phyloP scores from a whole-genome alignment of 2,113 vertebrate species.

The Deroptyus accipitrinus region DNA sequence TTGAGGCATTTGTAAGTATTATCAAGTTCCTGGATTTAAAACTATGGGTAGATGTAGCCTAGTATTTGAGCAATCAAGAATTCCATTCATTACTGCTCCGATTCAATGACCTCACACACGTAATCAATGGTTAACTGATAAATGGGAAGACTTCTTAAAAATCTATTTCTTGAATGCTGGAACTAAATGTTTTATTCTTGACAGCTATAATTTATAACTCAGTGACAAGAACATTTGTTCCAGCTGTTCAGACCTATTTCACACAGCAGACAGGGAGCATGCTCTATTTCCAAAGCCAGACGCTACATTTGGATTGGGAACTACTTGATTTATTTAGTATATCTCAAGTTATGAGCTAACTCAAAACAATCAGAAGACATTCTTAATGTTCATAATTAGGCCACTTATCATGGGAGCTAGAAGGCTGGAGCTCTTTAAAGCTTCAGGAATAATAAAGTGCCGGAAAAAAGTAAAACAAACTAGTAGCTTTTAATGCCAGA shows the following conservation, averaged over 20 bases:
- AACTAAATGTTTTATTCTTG: constrained; percentile 66
- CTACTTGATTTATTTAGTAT: constrained; percentile 54
- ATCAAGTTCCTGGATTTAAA: constrained; percentile 27
- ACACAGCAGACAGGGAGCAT: not conserved
- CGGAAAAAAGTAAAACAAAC: constrained; percentile 29
- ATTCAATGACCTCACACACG: constrained; percentile 61
- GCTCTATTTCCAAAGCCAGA: constrained; percentile 44
- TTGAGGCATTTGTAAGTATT: constrained; percentile 20
- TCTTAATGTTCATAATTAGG: constrained; percentile 66
- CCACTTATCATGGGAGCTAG: not conserved
- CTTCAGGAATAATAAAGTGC: not conserved
- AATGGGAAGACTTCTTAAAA: constrained; percentile 69
- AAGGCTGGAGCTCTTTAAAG: constrained; percentile 20
- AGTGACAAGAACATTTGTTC: constrained; percentile 58
- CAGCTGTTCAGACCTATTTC: constrained; percentile 51
- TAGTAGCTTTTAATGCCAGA: not conserved
- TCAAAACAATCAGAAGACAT: constrained; percentile 61
- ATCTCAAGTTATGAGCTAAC: constrained; percentile 49
- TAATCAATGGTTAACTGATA: constrained; percentile 75
- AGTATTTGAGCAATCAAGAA: constrained; percentile 4
- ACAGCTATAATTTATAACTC: constrained; percentile 71
- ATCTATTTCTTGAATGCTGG: constrained; percentile 63
- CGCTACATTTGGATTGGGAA: not conserved
- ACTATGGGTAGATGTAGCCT: not conserved
- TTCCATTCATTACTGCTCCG: constrained; percentile 52